Base-by-base conservation (phyloP, 2,888 invertebrate genomes). In the Masnerella sp. region DNA sequence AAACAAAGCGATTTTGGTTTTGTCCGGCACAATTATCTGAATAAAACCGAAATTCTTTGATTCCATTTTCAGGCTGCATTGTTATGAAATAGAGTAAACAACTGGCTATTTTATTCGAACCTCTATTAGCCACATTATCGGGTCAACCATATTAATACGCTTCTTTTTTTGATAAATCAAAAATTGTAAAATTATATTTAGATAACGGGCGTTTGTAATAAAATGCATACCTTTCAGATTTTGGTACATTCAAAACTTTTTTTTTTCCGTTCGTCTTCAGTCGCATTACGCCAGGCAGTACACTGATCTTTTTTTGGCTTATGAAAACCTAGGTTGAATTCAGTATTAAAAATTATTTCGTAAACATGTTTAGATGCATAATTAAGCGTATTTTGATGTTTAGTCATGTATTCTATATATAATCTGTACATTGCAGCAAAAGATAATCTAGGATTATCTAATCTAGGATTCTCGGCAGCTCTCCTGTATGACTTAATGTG, bases 251-350 rank as follows among this genome's bases (percentile, higher is more conserved):
- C 11, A 68, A 58, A n/a, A 61, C 43, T 58, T 74, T 74, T 47
- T 65, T 32, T 7, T 64, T 74, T 78, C 58, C 78, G 64, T 14
- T 70, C 78, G 28, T 49, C 52, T 72, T 80, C 80, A 9, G 7
- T 40, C 2, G 81, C 74, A 74, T 81, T 81, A 67, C 80, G 62
- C 52, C 76, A 81, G 7, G 73, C 42, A 14, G 70, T 76, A 72
- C 82, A 83, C n/a, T 74, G 80, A 71, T 84, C 82, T 68, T 82
- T 82, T 43, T 76, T 76, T 0, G 73, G 51, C 38, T 62, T 38
- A 11, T 52, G 51, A 25, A 75, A 72, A 56, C 81, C 78, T 38
- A 80, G 79, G 75, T 84, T 82, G 61, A 78, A 83, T 73, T 83
- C 78, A 11, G 58, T 75, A 64, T 80, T 80, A 54, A 82, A 83